These are phyloP conservation scores for Perognathus longimembris DNA, from an alignment of 2,113 vertebrate genomes.

Conservation along the genomic window DNA sequence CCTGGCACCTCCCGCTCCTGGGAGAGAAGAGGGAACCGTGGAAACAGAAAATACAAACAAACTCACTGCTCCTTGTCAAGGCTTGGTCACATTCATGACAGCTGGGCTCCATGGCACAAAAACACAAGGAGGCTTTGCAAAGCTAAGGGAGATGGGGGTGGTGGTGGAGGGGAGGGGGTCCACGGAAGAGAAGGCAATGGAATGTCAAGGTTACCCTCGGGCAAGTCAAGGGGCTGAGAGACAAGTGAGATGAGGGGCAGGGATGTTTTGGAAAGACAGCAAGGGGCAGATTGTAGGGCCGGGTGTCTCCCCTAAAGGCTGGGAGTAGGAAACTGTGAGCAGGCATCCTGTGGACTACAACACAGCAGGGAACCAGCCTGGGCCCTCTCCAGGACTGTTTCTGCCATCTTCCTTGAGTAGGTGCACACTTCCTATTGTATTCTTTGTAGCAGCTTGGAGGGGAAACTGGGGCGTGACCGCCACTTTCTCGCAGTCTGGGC, in stretches of 20 bases:
- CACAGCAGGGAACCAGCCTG: not conserved
- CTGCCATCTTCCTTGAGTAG: not conserved
- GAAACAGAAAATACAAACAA: conserved; percentile 75
- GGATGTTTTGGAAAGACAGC: conserved; percentile 34
- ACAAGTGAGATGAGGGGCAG: not conserved
- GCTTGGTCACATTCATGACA: conserved; percentile 60
- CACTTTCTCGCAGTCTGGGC: not conserved
- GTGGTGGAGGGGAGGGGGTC: too few relatives aligned
- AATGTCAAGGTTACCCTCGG: not conserved
- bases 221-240: not conserved
- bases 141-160: not conserved
- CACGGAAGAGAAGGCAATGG: not conserved
- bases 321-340: not conserved
- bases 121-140: not conserved
- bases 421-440: not conserved
- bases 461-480: too few relatives aligned
- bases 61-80: conserved; percentile 9
- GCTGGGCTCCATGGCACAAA: not conserved
- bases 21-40: conserved; percentile 57
- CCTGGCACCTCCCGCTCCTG: conserved; percentile 73
- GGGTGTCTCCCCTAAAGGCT: not conserved
- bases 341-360: not conserved
- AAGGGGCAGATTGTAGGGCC: not conserved
- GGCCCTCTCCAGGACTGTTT: not conserved
- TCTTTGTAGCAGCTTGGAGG: not conserved